Evolutionary conservation across 2,888 invertebrate species (phyloP), one percentile per base, ranked within the genome.

Genomic region (Portevinia maculata): DNA sequence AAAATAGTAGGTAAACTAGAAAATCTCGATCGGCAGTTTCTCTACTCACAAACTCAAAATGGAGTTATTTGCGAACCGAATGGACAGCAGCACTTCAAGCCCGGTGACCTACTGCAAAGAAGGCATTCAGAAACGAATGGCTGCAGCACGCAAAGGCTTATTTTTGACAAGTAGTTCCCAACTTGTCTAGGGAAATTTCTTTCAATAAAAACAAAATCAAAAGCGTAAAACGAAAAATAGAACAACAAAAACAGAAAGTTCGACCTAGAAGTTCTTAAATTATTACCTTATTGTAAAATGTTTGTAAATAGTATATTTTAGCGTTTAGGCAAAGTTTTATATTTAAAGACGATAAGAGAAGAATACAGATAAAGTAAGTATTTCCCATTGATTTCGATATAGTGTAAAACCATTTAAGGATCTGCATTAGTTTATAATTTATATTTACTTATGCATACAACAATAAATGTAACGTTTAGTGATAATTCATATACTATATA

Each of bases 1-100:
- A 90, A 89, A 89, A 90, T 90, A 85, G 91, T 90, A 84, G 90
- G 90, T 74, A 91, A 90, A 88, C 84, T 90, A 64, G 89, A 88
- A 64, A 88, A 90, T 84, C 86, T 89, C 71, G 89, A 90, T 71
- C 86, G 86, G 46, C 84, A 60, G 52, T 74, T 71, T 24, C 52
- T 71, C 73, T 71, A 71, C 19, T 55, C 81, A 67, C 85, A 71
- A 70, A 73, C 62, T 53, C 69, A 76, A 75, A 86, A 89, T 78
- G 87, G 89, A 69, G 67, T 86, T 48, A 79, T 85, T 57, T 86
- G 86, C 59, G 84, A 86, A 44, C 84, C 86, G 0, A 86, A 86
- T 53, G 86, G 87, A 13, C 85, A 87, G 44, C 76, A 86, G 46
- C 86, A 85, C 53, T 85, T 85, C 19, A 84, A 86, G 78, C 84